Evolutionary conservation across 1,140 invertebrate genomes (phyloP), one percentile per base, ranked within the genome.

Genomic region (Drosophila sulfurigaster): DNA sequence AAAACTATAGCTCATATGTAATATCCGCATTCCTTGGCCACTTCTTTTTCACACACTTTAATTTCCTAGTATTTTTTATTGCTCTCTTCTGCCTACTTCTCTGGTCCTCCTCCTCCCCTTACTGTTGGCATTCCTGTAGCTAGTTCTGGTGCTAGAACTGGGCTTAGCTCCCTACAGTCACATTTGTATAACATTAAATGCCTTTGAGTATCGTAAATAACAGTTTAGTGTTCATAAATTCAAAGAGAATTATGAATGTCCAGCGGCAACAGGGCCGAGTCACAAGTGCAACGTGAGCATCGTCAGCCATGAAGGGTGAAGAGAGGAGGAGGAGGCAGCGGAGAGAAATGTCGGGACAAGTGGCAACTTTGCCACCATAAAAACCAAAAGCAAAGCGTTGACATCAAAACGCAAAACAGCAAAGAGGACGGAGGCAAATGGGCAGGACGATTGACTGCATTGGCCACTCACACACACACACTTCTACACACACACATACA

Each of bases 221-320:
- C 79, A 81, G 78, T 81, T 81, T 81, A 83, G 81, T 83, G 78
- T 83, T 75, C 81, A 83, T 83, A 83, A 83, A 83, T 83, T 83
- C 79, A 81, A 73, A 83, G 79, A 83, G 81, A 81, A 81, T 83
- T 83, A 83, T 83, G 81, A 81, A 81, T 83, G 81, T 79, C 77
- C 77, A 79, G 74, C 35, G 60, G 68, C 68, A 41, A 49, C 32
- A 20, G 16, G 7, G 32, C 57, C 35, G 35, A 68, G 64, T 25
- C 48, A 35, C 58, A 63, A 79, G 68, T 76, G 76, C 76, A 79
- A 71, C 72, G 63, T 68, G 73, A 71, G 45, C 35, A 51, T 46
- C 49, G 20, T 25, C 25, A 16, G 28, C 1, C 25, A 25, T 25
- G 41, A 1, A 6, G 11, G 11, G 16, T 38, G 13, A 2, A 25